Conservation (phyloP, 2,113 vertebrate species). For the Tamias sibiricus region DNA sequence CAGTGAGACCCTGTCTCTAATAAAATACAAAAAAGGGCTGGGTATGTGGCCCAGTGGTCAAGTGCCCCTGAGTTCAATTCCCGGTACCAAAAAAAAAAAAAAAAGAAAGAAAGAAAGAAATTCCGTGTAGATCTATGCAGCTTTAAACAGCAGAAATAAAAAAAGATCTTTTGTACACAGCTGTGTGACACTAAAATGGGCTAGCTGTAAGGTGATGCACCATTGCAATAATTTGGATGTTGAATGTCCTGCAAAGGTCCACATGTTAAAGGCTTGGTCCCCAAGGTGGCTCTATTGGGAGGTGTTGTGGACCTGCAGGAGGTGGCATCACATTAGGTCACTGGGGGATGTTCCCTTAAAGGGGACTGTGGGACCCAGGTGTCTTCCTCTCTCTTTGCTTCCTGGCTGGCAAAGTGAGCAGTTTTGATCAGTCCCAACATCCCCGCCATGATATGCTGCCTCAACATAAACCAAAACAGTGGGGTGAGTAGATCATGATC, state of each 20-base stretch:
- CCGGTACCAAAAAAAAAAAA: too few species aligned
- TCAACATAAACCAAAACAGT: neutral
- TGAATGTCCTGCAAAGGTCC: neutral
- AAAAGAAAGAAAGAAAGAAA: too few species aligned
- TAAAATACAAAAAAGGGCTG: too few species aligned
- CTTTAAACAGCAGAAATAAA: conserved; percentile 23
- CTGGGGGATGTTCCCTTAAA: neutral
- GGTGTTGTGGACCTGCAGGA: neutral
- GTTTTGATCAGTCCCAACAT: neutral
- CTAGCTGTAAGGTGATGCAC: neutral
- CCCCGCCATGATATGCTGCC: neutral
- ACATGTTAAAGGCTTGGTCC: neutral
- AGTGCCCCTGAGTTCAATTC: too few species aligned
- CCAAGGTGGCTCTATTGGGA: neutral
- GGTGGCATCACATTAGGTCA: neutral
- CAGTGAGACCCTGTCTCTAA: too few species aligned
- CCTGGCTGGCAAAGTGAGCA: neutral
- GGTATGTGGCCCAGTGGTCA: too few species aligned
- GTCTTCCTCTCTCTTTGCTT: neutral
- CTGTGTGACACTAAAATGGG: neutral
- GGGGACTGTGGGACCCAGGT: neutral
- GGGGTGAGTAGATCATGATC: neutral
- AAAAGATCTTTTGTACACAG: neutral
- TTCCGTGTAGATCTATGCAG: neutral
- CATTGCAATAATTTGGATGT: neutral